Evolutionary conservation across 2,888 invertebrate genomes (phyloP).

Genomic region (Acrobasis consociella): DNA sequence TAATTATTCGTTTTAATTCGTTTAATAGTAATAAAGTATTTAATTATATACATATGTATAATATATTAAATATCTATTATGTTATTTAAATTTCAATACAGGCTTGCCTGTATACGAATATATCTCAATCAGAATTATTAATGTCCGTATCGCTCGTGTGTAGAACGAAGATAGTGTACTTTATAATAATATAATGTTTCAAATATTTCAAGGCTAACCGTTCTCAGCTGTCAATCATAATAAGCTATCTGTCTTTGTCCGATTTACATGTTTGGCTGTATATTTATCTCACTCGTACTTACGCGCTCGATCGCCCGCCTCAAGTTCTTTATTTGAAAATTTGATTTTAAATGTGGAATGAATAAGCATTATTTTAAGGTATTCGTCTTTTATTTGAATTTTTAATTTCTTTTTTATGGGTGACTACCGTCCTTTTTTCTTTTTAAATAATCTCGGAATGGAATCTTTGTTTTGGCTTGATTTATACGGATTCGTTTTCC

Average conservation of each 20-base stretch:
- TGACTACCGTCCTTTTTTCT: slow-evolving; percentile 68
- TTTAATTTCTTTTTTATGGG: slow-evolving; percentile 76
- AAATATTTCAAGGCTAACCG: slow-evolving; percentile 83
- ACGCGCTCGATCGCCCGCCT: slow-evolving; percentile 71
- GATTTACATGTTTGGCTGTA: slow-evolving; percentile 53
- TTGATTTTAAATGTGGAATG: slow-evolving; percentile 83
- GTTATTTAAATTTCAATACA: too few species aligned
- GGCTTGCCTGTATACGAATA: slow-evolving; percentile 23
- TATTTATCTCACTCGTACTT: slow-evolving; percentile 57
- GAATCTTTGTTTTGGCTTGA: slow-evolving; percentile 62
- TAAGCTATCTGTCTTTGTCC: slow-evolving; percentile 76
- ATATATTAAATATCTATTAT: too few species aligned
- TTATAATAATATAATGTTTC: slow-evolving; percentile 83
- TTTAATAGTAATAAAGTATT: too few species aligned
- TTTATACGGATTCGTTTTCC: slow-evolving; percentile 45
- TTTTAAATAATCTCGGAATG: slow-evolving; percentile 61
- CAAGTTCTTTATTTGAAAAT: slow-evolving; percentile 80
- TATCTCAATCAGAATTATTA: slow-evolving; percentile 37
- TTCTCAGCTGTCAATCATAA: slow-evolving; percentile 83
- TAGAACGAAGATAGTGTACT: slow-evolving; percentile 77
- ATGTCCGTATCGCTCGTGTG: slow-evolving; percentile 69
- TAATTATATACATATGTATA: neutral
- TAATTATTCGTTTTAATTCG: too few species aligned
- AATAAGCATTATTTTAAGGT: slow-evolving; percentile 82
- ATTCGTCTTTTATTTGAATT: slow-evolving; percentile 79